Percentiles rank a stretch among this genome's conserved stretches.
phyloP scores from a whole-genome alignment of 1,140 invertebrate genomes.

The Drosophila pachea region DNA sequence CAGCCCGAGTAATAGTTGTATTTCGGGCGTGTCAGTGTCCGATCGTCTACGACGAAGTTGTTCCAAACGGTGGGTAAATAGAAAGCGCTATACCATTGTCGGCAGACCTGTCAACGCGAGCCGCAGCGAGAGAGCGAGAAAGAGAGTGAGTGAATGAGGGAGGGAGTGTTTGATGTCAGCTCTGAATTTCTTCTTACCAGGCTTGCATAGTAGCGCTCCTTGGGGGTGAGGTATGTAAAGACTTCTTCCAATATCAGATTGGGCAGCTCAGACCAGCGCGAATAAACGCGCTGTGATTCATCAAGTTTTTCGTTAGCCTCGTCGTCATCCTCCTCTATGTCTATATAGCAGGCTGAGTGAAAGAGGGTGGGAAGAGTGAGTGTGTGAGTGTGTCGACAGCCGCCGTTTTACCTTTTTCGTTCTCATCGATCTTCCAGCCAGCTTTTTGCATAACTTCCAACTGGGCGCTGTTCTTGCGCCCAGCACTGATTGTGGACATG shows the following conservation, averaged over 20 bases:
- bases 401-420: constrained; percentile 80
- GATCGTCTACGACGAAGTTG: constrained; percentile 86
- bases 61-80: constrained; percentile 87
- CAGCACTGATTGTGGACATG: constrained; percentile 43
- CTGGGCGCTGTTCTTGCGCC: constrained; percentile 49
- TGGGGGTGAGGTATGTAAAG: constrained; percentile 85
- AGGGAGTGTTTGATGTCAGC: background rate
- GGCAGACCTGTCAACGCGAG: constrained; percentile 60
- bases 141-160: background rate
- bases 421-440: constrained; percentile 82
- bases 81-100: constrained; percentile 85
- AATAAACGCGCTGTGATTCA: constrained; percentile 79
- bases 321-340: constrained; percentile 80
- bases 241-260: constrained; percentile 89
- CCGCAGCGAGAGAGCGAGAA: background rate
- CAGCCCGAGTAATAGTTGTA: constrained; percentile 92
- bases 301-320: constrained; percentile 62
- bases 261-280: constrained; percentile 85
- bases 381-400: background rate
- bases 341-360: constrained; percentile 82
- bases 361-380: too few relatives aligned
- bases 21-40: constrained; percentile 85
- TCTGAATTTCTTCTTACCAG: constrained; percentile 80
- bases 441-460: constrained; percentile 78
- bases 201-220: constrained; percentile 87